Evolutionary conservation across 1,140 invertebrate genomes (phyloP), one percentile per base, ranked within the genome.

Genomic region (Drosophila trapezifrons): DNA sequence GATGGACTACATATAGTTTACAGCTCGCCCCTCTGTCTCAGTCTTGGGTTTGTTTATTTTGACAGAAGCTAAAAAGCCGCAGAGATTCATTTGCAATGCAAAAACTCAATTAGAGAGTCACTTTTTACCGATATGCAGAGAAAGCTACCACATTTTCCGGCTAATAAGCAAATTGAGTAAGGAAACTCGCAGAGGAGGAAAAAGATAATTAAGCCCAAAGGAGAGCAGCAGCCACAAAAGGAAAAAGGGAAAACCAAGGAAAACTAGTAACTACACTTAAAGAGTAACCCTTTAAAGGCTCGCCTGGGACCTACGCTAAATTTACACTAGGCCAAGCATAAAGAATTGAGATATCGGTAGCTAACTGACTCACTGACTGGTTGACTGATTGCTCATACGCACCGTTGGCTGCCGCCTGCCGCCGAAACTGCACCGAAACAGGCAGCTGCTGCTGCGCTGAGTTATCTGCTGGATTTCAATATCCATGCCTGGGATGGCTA

Each of bases 381-480:
- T 85, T 84, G 80, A 84, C 77, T 84, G 81, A 84, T 86, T 84
- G 81, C 81, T 80, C 74, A 84, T 86, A 84, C 82, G 81, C 81
- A 85, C 81, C 82, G 81, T 75, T 84, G 82, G 46, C 65, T n/a
- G 37, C 37, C 6, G 15, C 9, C 29, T 78, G 65, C 73, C 70
- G 47, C 46, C 57, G 52, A 46, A 27, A 56, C 32, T 57, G 54
- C 43, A 60, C 22, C 22, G 22, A 22, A 22, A 22, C 22, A 22
- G 22, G 55, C 64, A 18, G 47, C 62, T 40, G 47, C 43, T 55
- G 37, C 64, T 47, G 51, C 42, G 22, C 29, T 47, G 59, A 59
- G 78, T 22, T 70, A 69, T 80, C 67, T 78, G 54, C 54, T 73
- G 60, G 59, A 73, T 76, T 83, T 83, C 76, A 84, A 84, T 84